phyloP scores from a whole-genome alignment of 2,113 vertebrate genomes.

The Tautogolabrus adspersus region DNA sequence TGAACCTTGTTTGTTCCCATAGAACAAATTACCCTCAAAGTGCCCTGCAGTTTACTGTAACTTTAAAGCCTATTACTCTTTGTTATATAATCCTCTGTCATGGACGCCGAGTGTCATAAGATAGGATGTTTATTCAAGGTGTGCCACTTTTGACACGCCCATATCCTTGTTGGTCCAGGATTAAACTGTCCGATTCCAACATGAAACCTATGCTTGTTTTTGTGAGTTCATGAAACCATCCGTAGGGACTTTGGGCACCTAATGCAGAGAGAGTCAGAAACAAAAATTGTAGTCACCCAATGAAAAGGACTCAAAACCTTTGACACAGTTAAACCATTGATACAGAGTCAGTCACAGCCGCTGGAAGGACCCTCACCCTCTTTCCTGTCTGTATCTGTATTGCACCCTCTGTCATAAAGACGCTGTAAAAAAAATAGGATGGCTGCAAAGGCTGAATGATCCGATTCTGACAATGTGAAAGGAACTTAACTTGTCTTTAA shows the following conservation, averaged over 20 bases:
- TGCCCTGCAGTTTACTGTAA: background rate
- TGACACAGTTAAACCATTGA: background rate
- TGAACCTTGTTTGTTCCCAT: conserved; percentile 4
- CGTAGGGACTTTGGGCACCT: background rate
- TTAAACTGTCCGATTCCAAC: conserved; percentile 30
- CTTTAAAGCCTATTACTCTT: conserved; percentile 3
- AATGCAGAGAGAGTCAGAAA: background rate
- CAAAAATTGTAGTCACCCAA: background rate
- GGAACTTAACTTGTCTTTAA: too few species aligned
- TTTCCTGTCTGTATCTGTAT: background rate
- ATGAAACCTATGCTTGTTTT: conserved; percentile 23
- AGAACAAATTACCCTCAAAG: background rate
- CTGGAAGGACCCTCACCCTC: background rate
- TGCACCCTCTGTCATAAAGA: background rate
- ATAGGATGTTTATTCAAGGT: conserved; percentile 73
- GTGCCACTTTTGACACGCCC: conserved; percentile 43
- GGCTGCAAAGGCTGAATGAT: too few species aligned
- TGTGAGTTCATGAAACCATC: conserved; percentile 16
- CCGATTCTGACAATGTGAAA: too few species aligned
- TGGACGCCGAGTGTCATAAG: conserved; percentile 25
- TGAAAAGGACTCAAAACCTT: background rate
- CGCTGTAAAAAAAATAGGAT: too few species aligned
- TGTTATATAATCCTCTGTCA: conserved; percentile 4
- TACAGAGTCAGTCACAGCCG: too few species aligned
- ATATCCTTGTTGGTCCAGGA: conserved; percentile 70